Evolutionary conservation across 92 coral and sea anemone genomes (phyloP).

Genomic region (Phenganax subtilis): DNA sequence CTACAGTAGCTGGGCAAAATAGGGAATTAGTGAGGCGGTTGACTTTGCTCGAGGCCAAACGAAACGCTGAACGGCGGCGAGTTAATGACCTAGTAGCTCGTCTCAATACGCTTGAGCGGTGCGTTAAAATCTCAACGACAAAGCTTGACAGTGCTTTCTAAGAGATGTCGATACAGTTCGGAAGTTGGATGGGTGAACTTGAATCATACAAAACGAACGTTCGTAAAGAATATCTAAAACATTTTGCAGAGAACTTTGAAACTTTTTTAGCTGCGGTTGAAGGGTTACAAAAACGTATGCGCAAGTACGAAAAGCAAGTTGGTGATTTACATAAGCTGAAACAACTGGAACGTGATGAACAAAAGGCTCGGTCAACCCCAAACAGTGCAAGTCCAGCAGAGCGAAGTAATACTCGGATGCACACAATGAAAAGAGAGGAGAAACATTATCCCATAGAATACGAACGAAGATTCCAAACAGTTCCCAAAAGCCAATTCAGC

Average conservation of each 20-base stretch:
- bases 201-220: background rate
- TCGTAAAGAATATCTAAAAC: background rate
- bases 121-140: background rate
- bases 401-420: too few species aligned
- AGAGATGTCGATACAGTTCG: background rate
- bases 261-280: background rate
- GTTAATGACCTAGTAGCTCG: background rate
- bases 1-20: background rate
- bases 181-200: background rate
- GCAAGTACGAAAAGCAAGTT: background rate
- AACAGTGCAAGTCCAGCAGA: background rate
- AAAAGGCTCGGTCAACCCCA: background rate
- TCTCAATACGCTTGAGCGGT: background rate
- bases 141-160: background rate
- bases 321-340: background rate
- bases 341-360: background rate
- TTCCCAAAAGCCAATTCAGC: slow-evolving; percentile 12
- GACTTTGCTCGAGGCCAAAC: background rate
- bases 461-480: background rate
- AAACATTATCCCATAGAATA: background rate
- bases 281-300: background rate
- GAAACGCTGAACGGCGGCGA: background rate
- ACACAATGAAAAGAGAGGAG: background rate
- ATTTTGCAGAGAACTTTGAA: background rate
- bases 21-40: background rate